Evolutionary conservation across 2,797 vertebrate species (phyloP), one percentile per base, ranked within the genome.

Genomic region (Microctenopoma steveboyesi): DNA sequence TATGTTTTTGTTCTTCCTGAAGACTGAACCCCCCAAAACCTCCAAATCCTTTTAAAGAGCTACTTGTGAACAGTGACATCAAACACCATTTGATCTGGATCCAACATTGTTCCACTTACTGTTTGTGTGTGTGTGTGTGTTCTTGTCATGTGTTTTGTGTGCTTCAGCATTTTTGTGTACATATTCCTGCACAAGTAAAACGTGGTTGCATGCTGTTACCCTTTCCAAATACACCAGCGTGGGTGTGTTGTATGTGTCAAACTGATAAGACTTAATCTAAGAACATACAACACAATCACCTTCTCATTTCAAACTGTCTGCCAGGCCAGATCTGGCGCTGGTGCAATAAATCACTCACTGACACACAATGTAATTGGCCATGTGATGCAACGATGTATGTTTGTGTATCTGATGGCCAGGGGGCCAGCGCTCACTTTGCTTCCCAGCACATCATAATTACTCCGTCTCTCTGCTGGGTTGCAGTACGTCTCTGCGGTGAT

Each of bases 371-470:
- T 89, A 90, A 90, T 90, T 87, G 86, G 80, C 83, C 79, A 72
- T 86, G 86, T 78, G 81, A 87, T 75, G 79, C 76, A 80, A 85
- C 83, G 68, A 86, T 82, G 76, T 79, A 73, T 83, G 78, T 67
- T 74, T 60, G 76, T 82, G 78, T 82, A 83, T 89, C 81, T 85
- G 73, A 86, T 80, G 86, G 83, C 91, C 83, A 62, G 65, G 57
- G 81, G 88, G 79, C 59, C 67, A 63, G 75, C 75, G 68, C 81
- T 86, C 86, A 86, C 85, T 89, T 88, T 74, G 79, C 86, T 86
- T 78, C 64, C 75, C 74, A 80, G 82, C 83, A 89, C 74, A 87
- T 88, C 86, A 88, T 92, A 91, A 93, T 91, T 92, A 91, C 88
- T 87, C 81, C 15, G 56, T 86, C 88, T 92, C 91, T 90, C 84